Conservation (phyloP, 2,888 invertebrate species). For the Drosophila stalkeri region DNA sequence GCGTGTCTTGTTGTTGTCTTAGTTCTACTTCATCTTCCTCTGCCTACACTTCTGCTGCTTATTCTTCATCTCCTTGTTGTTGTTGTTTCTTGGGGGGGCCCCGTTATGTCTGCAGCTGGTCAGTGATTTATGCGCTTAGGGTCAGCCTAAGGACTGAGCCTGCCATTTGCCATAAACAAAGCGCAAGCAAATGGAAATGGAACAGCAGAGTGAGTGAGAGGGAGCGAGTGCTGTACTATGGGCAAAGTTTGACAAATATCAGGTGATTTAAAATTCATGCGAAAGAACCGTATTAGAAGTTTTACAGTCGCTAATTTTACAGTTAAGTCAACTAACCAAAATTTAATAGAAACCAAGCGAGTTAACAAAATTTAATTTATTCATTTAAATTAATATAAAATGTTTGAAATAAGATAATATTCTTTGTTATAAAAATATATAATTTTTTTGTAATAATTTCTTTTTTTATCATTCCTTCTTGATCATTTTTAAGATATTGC, state of each 20-base stretch:
- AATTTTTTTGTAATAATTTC: too few species aligned
- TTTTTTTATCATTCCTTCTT: too few species aligned
- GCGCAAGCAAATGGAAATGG: slow-evolving; percentile 42
- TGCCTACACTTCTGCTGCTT: not conserved
- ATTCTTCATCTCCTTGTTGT: slow-evolving; percentile 26
- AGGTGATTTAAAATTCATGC: not conserved
- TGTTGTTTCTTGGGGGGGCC: slow-evolving; percentile 55
- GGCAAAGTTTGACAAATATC: not conserved
- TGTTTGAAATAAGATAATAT: too few species aligned
- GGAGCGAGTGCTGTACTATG: not conserved
- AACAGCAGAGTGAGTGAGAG: not conserved
- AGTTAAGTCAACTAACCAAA: not conserved
- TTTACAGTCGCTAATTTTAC: not conserved
- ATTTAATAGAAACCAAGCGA: too few species aligned
- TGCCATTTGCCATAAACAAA: slow-evolving; percentile 60
- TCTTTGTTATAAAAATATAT: too few species aligned
- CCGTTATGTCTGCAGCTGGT: slow-evolving; percentile 69
- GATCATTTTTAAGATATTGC: not conserved
- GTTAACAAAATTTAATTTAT: too few species aligned
- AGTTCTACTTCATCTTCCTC: slow-evolving; percentile 7
- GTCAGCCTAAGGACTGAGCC: slow-evolving; percentile 53
- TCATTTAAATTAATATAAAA: too few species aligned
- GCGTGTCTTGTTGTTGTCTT: slow-evolving; percentile 36
- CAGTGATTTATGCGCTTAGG: slow-evolving; percentile 71
- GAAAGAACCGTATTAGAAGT: not conserved